Conservation (phyloP, 1,140 invertebrate species). For the Drosophila melanica region DNA sequence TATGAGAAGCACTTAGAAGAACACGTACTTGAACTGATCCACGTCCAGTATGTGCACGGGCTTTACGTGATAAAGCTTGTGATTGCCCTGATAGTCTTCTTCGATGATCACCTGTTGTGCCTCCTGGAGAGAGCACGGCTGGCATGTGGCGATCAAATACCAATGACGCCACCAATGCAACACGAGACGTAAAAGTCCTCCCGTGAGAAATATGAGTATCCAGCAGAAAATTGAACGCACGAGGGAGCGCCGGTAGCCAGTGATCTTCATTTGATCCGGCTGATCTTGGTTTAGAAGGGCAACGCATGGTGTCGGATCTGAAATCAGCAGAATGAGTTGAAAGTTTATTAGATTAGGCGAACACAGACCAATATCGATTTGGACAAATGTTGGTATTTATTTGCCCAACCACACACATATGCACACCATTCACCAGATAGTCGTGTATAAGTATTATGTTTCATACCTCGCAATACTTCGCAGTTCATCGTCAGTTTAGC, state of each 20-base stretch:
- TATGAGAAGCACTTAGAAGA: not conserved
- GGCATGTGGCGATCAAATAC: conserved; percentile 90
- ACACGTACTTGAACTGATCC: conserved; percentile 67
- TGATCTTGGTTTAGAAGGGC: conserved; percentile 86
- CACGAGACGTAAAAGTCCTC: conserved; percentile 90
- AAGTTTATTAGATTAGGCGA: no score
- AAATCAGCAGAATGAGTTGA: not conserved
- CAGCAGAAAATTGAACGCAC: conserved; percentile 86
- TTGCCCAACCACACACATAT: not conserved
- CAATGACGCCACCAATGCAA: conserved; percentile 95
- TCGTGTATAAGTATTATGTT: conserved; percentile 7
- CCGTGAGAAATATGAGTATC: conserved; percentile 87
- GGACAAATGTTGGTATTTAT: no score
- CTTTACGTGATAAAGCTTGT: conserved; percentile 88
- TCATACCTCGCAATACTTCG: conserved; percentile 55
- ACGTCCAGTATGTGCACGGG: conserved; percentile 78
- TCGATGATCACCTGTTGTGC: conserved; percentile 92
- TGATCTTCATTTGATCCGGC: conserved; percentile 89
- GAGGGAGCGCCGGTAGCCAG: conserved; percentile 86
- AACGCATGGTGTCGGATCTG: conserved; percentile 64
- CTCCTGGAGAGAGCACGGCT: conserved; percentile 87
- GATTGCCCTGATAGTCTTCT: conserved; percentile 89
- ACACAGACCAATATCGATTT: no score
- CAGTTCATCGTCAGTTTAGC: conserved; percentile 47
- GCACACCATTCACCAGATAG: conserved; percentile 10